Conservation (phyloP, 2,888 invertebrate species). For the Gari tellinella region DNA sequence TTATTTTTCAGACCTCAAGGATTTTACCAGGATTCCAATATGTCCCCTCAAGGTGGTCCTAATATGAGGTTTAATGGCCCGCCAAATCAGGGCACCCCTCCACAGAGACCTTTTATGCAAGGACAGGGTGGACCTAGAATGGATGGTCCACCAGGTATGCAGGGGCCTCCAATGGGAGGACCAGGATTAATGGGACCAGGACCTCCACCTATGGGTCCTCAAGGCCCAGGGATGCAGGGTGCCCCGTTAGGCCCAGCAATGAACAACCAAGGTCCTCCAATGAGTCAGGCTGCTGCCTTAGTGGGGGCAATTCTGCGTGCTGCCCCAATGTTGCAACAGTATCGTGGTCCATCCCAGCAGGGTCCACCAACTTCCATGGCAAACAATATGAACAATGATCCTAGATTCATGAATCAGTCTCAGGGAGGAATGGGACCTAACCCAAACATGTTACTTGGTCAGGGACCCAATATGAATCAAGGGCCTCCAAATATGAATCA, state of each 20-base stretch:
- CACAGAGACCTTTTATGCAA: slow-evolving; percentile 47
- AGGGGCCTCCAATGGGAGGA: slow-evolving; percentile 31
- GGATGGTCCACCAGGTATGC: slow-evolving; percentile 50
- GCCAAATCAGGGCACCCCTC: slow-evolving; percentile 43
- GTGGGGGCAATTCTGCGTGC: slow-evolving; percentile 67
- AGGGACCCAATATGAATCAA: slow-evolving; percentile 44
- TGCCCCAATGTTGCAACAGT: slow-evolving; percentile 61
- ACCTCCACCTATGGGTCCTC: slow-evolving; percentile 34
- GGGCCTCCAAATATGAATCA: slow-evolving; percentile 19
- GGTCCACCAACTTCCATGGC: slow-evolving; percentile 29
- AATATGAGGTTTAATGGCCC: slow-evolving; percentile 48
- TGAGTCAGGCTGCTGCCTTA: slow-evolving; percentile 63
- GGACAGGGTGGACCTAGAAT: slow-evolving; percentile 54
- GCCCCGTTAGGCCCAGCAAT: slow-evolving; percentile 47
- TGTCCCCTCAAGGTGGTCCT: slow-evolving; percentile 41
- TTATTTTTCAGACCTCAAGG: slow-evolving; percentile 47
- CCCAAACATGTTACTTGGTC: slow-evolving; percentile 34
- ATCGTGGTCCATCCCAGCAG: slow-evolving; percentile 42
- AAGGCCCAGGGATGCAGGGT: slow-evolving; percentile 43
- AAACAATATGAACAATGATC: slow-evolving; percentile 17
- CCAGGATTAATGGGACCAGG: slow-evolving; percentile 50
- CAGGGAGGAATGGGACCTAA: slow-evolving; percentile 25
- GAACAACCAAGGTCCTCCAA: slow-evolving; percentile 33
- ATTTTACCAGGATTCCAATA: slow-evolving; percentile 31
- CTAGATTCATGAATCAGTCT: slow-evolving; percentile 27